Conservation (phyloP, 2,113 vertebrate genomes). For the Octodon degus region DNA sequence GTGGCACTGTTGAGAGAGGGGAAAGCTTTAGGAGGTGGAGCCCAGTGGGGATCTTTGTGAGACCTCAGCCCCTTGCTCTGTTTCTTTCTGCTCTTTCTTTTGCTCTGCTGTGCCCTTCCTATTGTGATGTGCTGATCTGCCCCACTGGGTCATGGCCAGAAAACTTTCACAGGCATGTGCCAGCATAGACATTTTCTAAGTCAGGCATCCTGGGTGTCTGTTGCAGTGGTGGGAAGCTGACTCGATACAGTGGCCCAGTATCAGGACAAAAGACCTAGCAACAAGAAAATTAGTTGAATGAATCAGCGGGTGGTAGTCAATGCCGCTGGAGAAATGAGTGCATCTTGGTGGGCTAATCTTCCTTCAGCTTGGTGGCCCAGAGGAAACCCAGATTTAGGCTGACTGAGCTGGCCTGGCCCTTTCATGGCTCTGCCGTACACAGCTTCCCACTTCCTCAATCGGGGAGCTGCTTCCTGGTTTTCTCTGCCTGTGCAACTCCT, state of each 20-base stretch:
- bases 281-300: not conserved
- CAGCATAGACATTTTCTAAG: not conserved
- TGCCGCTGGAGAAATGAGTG: not conserved
- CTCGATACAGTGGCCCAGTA: not conserved
- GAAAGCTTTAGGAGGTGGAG: not conserved
- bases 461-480: not conserved
- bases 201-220: not conserved
- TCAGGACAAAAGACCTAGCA: not conserved
- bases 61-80: not conserved
- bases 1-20: not conserved
- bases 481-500: not conserved
- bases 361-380: not conserved
- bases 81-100: not conserved
- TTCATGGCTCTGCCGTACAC: not conserved
- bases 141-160: not conserved
- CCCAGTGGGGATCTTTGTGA: not conserved
- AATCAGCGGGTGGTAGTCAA: not conserved
- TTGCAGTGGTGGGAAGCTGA: not conserved
- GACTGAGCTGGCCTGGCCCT: not conserved
- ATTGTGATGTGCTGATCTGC: not conserved
- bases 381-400: not conserved
- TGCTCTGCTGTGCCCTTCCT: rapidly evolving
- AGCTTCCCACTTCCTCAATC: not conserved
- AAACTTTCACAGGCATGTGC: not conserved
- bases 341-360: not conserved